phyloP scores from a whole-genome alignment of 2,797 vertebrate species.

The Iguana delicatissima region DNA sequence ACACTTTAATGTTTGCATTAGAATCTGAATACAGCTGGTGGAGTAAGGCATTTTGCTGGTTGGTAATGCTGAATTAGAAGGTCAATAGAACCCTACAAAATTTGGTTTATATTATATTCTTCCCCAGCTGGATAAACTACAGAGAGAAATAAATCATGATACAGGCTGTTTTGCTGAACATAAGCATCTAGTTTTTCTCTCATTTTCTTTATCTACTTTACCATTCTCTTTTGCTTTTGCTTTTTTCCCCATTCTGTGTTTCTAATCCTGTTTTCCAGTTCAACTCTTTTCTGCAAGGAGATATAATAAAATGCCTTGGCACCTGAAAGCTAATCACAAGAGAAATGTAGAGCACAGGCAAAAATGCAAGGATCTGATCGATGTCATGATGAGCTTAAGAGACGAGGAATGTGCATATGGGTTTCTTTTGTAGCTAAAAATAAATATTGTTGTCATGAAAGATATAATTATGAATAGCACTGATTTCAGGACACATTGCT shows the following conservation, averaged over 20 bases:
- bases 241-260: conserved; percentile 20
- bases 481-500: not conserved
- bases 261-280: conserved; percentile 26
- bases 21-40: conserved; percentile 44
- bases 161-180: not conserved
- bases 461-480: not conserved
- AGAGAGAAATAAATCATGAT: rapidly evolving
- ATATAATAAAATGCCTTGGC: not conserved
- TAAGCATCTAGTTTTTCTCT: not conserved
- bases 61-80: conserved; percentile 32
- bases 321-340: conserved; percentile 1
- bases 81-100: conserved; percentile 52
- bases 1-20: conserved; percentile 61
- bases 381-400: rapidly evolving
- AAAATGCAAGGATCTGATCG: not conserved
- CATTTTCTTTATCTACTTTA: not conserved
- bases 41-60: conserved; percentile 25
- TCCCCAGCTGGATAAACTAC: not conserved
- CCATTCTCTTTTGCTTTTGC: not conserved
- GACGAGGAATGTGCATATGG: not conserved
- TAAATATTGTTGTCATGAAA: not conserved
- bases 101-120: not conserved
- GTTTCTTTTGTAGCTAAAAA: conserved; percentile 3
- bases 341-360: not conserved
- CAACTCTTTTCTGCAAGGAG: not conserved